These are phyloP conservation scores for Nymphalis urticae DNA, from an alignment of 2,888 invertebrate species.

Conservation along the genomic window DNA sequence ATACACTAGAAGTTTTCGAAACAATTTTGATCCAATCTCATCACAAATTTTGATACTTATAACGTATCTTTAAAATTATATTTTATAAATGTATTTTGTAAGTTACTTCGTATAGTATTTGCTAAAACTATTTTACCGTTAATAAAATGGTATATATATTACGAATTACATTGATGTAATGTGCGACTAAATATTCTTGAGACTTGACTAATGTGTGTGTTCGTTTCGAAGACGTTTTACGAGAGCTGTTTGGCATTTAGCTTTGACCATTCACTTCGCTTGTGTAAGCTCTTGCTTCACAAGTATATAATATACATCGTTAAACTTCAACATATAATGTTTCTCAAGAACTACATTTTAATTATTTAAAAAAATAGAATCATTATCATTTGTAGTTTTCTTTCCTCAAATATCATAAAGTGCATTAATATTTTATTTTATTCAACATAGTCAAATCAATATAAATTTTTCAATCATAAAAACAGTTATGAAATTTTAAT, in stretches of 20 bases:
- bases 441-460: too few species aligned
- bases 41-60: too few species aligned
- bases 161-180: not conserved
- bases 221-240: constrained; percentile 3
- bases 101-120: not conserved
- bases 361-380: too few species aligned
- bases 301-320: constrained; percentile 23
- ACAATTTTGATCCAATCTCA: too few species aligned
- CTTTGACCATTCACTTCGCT: constrained; percentile 35
- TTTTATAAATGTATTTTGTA: not conserved
- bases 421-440: too few species aligned
- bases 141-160: not conserved
- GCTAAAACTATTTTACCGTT: not conserved
- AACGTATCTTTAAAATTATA: too few species aligned
- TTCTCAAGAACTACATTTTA: constrained; percentile 11
- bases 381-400: too few species aligned
- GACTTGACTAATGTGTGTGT: constrained; percentile 4
- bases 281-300: constrained; percentile 36
- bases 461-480: too few species aligned
- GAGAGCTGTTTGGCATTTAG: constrained; percentile 32
- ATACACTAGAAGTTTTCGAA: too few species aligned
- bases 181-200: constrained; percentile 6
- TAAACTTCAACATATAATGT: constrained; percentile 8
- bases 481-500: too few species aligned
- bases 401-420: too few species aligned